These are phyloP conservation scores for Drosophila paulistorum DNA, from an alignment of 1,140 invertebrate species.

Conservation along the genomic window DNA sequence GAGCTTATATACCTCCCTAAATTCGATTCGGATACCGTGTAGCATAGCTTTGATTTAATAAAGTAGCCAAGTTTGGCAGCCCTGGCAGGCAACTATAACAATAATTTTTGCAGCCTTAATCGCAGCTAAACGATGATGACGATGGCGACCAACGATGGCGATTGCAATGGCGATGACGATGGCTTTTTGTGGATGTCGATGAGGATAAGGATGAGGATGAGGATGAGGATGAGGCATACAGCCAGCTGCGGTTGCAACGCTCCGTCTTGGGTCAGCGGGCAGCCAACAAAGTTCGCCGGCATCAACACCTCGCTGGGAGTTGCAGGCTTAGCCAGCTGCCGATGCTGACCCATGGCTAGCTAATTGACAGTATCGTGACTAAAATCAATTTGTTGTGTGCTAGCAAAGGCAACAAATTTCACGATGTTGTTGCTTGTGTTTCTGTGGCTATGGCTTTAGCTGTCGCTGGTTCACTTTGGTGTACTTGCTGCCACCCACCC, in stretches of 20 bases:
- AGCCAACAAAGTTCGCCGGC: constrained; percentile 57
- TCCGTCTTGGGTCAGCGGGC: constrained; percentile 52
- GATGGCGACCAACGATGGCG: constrained; percentile 16
- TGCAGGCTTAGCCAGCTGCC: constrained; percentile 20
- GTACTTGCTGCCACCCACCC: constrained; percentile 15
- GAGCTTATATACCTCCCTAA: background rate
- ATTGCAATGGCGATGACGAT: constrained; percentile 1
- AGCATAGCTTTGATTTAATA: constrained; percentile 68
- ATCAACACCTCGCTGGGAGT: constrained; percentile 66
- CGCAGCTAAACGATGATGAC: constrained; percentile 68
- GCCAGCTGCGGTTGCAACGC: constrained; percentile 35
- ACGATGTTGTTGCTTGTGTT: constrained; percentile 53
- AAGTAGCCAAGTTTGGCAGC: constrained; percentile 66
- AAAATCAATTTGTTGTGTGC: constrained; percentile 81
- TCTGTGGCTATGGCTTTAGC: background rate
- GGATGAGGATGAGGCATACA: constrained; percentile 10
- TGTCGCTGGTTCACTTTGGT: background rate
- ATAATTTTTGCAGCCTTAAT: constrained; percentile 76
- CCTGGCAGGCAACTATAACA: constrained; percentile 73
- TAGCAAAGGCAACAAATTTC: constrained; percentile 75
- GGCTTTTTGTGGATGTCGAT: background rate
- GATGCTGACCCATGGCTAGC: constrained; percentile 73
- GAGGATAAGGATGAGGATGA: constrained; percentile 2
- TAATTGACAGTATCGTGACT: constrained; percentile 82
- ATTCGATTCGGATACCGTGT: constrained; percentile 12